These are phyloP conservation scores for Tuta absoluta DNA, from an alignment of 2,888 invertebrate species.

Conservation along the genomic window DNA sequence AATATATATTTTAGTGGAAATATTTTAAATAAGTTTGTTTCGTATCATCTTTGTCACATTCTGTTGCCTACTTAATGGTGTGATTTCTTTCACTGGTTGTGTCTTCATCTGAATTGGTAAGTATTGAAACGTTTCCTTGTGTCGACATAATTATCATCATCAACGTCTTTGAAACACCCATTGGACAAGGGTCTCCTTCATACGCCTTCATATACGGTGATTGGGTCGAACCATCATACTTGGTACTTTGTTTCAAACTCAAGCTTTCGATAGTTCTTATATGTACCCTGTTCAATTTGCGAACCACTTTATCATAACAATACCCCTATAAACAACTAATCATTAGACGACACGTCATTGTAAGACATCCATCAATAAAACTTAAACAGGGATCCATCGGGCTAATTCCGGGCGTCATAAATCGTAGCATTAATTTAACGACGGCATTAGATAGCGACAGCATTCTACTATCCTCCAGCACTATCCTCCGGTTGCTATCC, in stretches of 20 bases:
- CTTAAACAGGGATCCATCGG: slow-evolving; percentile 54
- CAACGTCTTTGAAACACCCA: no score
- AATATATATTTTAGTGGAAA: slow-evolving; percentile 8
- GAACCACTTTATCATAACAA: not conserved
- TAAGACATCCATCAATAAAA: slow-evolving; percentile 47
- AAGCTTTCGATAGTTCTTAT: no score
- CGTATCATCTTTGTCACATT: not conserved
- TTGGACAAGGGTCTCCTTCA: no score
- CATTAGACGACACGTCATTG: slow-evolving; percentile 14
- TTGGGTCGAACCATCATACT: no score
- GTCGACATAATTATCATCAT: no score
- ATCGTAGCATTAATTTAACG: slow-evolving; percentile 80
- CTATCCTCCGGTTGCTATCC: slow-evolving; percentile 55
- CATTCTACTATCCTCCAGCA: slow-evolving; percentile 30
- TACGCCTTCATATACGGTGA: no score
- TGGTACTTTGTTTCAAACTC: no score
- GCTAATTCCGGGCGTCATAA: slow-evolving; percentile 77
- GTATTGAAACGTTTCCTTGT: no score
- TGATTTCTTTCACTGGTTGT: no score
- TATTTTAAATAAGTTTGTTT: slow-evolving; percentile 5
- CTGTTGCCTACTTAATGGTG: no score
- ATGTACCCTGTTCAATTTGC: not conserved
- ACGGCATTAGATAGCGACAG: slow-evolving; percentile 67
- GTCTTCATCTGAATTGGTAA: no score
- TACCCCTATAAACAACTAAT: slow-evolving; percentile 4